Evolutionary conservation across 2,888 invertebrate species (phyloP).

Genomic region (Blastobasis adustella): DNA sequence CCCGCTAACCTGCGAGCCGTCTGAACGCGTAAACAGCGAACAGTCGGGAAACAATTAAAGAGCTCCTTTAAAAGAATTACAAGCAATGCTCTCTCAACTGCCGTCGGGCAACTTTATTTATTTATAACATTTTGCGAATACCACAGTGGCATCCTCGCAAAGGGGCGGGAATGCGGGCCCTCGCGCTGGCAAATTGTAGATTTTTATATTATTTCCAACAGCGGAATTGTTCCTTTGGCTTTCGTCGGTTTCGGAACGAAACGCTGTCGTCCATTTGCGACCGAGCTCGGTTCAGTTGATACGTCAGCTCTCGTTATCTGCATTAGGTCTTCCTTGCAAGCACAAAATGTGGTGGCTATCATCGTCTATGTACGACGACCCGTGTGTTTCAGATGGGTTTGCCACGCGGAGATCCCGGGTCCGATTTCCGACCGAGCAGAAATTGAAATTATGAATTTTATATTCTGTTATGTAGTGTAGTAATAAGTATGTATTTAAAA

Average conservation of each 20-base stretch:
- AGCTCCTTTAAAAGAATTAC: slow-evolving; percentile 9
- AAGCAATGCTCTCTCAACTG: slow-evolving; percentile 3
- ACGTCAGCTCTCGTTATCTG: too few relatives aligned
- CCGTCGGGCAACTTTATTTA: slow-evolving; percentile 15
- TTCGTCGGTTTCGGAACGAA: slow-evolving; percentile 18
- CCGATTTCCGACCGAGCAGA: too few relatives aligned
- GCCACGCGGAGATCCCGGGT: too few relatives aligned
- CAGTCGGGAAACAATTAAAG: slow-evolving; percentile 8
- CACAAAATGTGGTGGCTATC: too few relatives aligned
- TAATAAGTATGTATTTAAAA: too few relatives aligned
- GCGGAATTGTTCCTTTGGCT: slow-evolving; percentile 22
- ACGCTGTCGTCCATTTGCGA: slow-evolving; percentile 14
- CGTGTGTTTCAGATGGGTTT: too few relatives aligned
- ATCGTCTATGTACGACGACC: too few relatives aligned
- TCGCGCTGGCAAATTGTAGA: slow-evolving; percentile 18
- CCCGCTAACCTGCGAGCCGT: too few relatives aligned
- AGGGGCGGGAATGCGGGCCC: slow-evolving; percentile 6
- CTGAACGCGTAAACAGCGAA: too few relatives aligned
- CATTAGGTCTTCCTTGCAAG: too few relatives aligned
- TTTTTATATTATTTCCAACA: slow-evolving; percentile 25
- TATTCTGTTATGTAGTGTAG: too few relatives aligned
- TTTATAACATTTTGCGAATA: slow-evolving; percentile 13
- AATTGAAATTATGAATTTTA: too few relatives aligned
- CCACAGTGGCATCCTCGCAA: slow-evolving; percentile 16
- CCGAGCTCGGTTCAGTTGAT: slow-evolving; percentile 4